Evolutionary conservation across 2,797 vertebrate genomes (phyloP).

Genomic region (Eulemur rubriventer): DNA sequence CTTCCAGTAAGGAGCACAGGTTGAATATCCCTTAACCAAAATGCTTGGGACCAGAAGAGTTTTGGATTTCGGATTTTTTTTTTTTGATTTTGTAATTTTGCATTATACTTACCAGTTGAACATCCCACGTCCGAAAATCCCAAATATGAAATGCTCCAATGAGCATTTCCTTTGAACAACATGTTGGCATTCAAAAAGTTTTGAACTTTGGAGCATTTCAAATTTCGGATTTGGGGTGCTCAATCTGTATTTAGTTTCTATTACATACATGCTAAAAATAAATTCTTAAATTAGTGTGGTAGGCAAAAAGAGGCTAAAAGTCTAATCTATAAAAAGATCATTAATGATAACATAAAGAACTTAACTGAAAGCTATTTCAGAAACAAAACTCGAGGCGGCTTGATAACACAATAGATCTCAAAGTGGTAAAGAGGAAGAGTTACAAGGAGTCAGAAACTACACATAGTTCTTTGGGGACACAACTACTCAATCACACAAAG

Average conservation of each 20-base stretch:
- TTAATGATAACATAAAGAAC: not conserved
- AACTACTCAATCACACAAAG: not conserved
- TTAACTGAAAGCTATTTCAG: not conserved
- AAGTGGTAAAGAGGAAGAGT: not conserved
- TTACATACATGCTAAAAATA: not conserved
- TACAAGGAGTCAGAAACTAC: not conserved
- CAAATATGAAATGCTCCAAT: not conserved
- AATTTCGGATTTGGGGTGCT: not conserved
- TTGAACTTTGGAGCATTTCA: not conserved
- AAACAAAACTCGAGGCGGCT: not conserved
- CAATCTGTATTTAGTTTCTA: not conserved
- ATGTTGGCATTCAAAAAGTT: not conserved
- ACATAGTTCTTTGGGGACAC: not conserved
- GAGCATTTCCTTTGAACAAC: not conserved
- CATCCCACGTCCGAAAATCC: not conserved
- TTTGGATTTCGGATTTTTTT: not conserved
- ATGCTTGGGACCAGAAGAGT: not conserved
- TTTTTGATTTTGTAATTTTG: not conserved
- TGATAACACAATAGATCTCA: not conserved
- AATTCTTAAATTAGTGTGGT: not conserved
- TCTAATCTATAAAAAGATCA: not conserved
- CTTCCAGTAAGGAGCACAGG: not conserved
- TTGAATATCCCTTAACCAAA: not conserved
- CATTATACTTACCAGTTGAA: not conserved
- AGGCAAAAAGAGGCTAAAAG: not conserved